A percentile compares a stretch with the other conserved stretches of the same genome.
Conservation (phyloP, 2,113 vertebrate species). For the Pelusios castaneus region DNA sequence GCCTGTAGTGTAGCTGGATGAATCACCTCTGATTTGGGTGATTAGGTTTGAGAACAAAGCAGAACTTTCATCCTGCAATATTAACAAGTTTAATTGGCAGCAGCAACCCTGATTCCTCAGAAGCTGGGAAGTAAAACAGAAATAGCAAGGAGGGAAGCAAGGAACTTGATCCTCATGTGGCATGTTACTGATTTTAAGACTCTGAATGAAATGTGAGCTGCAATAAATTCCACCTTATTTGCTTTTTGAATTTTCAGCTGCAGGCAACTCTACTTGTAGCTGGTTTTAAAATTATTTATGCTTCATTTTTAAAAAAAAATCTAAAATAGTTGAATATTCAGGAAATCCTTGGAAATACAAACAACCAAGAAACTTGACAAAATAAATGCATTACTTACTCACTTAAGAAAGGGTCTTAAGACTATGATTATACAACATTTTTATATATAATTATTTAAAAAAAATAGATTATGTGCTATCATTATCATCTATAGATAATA, state of each 20-base stretch:
- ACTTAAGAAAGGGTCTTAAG: not conserved
- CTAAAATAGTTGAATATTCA: not conserved
- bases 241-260: not conserved
- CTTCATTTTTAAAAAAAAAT: not conserved
- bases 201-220: fast-evolving
- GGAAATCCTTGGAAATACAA: not conserved
- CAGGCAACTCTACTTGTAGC: not conserved
- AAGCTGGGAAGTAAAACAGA: not conserved
- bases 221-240: not conserved
- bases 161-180: not conserved
- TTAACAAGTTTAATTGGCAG: not conserved
- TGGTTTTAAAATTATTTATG: not conserved
- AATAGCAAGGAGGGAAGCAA: not conserved
- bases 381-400: not conserved
- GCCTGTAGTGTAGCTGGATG: not conserved
- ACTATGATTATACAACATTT: not conserved
- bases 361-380: not conserved
- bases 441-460: not conserved
- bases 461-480: too few relatives aligned
- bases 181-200: not conserved
- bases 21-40: not conserved
- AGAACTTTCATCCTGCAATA: not conserved
- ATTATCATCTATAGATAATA: not conserved
- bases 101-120: not conserved
- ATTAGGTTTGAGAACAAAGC: fast-evolving